phyloP scores from a whole-genome alignment of 2,888 invertebrate genomes.

The Blastobasis adustella region DNA sequence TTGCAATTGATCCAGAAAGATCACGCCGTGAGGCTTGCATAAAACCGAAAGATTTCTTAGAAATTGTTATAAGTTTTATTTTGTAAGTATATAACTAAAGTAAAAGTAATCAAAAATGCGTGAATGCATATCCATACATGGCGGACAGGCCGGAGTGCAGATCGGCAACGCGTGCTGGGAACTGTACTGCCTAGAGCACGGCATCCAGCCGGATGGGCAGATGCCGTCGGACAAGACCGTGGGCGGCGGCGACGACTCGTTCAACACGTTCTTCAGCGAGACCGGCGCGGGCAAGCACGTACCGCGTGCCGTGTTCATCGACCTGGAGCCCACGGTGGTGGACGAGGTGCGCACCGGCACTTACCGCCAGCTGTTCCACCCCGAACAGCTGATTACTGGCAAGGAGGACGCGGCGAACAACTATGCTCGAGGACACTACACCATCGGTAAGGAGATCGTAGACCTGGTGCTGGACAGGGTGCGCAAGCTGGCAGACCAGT shows the following conservation, averaged over 20 bases:
- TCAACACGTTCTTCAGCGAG: slow-evolving; percentile 95
- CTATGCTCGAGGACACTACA: slow-evolving; percentile 97
- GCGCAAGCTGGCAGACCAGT: slow-evolving; percentile 90
- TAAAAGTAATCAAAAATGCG: slow-evolving; percentile 45
- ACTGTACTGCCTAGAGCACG: slow-evolving; percentile 87
- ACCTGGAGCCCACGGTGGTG: slow-evolving; percentile 96
- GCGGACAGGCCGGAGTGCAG: slow-evolving; percentile 81
- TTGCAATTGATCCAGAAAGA: too few relatives aligned
- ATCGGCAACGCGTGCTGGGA: slow-evolving; percentile 93
- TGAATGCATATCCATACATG: slow-evolving; percentile 67
- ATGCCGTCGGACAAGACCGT: slow-evolving; percentile 88
- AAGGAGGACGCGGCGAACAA: slow-evolving; percentile 98
- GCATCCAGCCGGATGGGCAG: slow-evolving; percentile 88
- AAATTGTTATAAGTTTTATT: slow-evolving; percentile 17
- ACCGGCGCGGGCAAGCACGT: slow-evolving; percentile 97
- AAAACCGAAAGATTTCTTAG: too few relatives aligned
- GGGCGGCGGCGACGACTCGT: slow-evolving; percentile 94
- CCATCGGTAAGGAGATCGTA: slow-evolving; percentile 95
- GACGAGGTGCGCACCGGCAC: slow-evolving; percentile 89
- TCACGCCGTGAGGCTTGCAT: too few relatives aligned
- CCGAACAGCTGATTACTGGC: slow-evolving; percentile 95
- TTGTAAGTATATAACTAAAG: slow-evolving; percentile 38
- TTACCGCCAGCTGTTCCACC: slow-evolving; percentile 96
- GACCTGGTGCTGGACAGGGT: slow-evolving; percentile 91
- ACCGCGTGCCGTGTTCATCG: slow-evolving; percentile 94